These are phyloP conservation scores for Andricus grossulariae DNA, from an alignment of 1,140 invertebrate genomes.

Conservation along the genomic window DNA sequence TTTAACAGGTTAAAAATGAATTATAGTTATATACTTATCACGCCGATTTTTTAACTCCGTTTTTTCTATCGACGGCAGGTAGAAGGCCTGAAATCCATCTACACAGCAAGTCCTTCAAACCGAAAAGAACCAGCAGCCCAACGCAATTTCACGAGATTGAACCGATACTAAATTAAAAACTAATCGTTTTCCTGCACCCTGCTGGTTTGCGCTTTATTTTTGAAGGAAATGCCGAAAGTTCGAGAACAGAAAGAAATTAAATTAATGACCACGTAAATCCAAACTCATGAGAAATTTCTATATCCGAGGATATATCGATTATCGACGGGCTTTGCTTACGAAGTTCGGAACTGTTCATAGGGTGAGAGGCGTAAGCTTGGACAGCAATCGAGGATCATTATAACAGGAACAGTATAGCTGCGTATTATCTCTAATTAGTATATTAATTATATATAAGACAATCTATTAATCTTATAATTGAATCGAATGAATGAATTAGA, in stretches of 20 bases:
- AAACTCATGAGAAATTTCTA: conserved; percentile 17
- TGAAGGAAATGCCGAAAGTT: neutral
- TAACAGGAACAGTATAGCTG: neutral
- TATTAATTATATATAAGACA: too few relatives aligned
- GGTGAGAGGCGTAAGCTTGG: neutral
- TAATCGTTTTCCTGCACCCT: conserved; percentile 64
- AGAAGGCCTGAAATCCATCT: too few relatives aligned
- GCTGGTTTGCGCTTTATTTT: conserved; percentile 47
- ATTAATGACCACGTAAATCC: conserved; percentile 1
- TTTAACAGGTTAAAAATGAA: too few relatives aligned
- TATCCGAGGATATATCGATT: conserved; percentile 40
- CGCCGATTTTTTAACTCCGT: too few relatives aligned
- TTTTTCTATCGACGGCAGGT: too few relatives aligned
- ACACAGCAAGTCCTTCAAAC: neutral
- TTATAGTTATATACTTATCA: too few relatives aligned
- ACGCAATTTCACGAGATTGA: conserved; percentile 67
- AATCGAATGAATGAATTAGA: too few relatives aligned
- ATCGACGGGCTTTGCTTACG: conserved; percentile 34
- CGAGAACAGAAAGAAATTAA: conserved; percentile 16
- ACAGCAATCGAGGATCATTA: neutral
- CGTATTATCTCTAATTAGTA: neutral
- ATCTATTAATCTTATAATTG: too few relatives aligned
- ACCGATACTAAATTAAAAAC: conserved; percentile 67
- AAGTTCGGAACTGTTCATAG: conserved; percentile 3
- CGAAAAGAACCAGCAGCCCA: neutral